Percentiles rank a stretch among this genome's conserved stretches.
Evolutionary conservation across 2,888 invertebrate species (phyloP).

Genomic region (Acrobasis suavella): DNA sequence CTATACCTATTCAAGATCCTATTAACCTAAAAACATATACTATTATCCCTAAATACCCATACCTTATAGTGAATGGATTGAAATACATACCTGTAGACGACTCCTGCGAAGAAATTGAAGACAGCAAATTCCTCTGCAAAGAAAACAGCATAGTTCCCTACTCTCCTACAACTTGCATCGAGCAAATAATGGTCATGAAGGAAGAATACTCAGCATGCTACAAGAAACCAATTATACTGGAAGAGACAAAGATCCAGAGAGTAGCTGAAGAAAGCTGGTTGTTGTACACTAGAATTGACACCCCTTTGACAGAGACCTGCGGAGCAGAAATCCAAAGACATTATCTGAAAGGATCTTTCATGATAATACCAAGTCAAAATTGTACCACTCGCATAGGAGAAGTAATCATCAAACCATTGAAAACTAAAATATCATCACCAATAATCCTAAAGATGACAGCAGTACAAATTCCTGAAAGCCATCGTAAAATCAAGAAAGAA

Average conservation of each 20-base stretch:
- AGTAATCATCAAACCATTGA: not conserved
- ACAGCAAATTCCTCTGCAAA: constrained; percentile 9
- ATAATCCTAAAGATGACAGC: not conserved
- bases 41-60: constrained; percentile 24
- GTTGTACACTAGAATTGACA: not conserved
- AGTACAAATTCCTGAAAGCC: constrained; percentile 9
- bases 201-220: constrained; percentile 1
- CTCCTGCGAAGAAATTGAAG: constrained; percentile 19
- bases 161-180: constrained; percentile 1
- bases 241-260: not conserved
- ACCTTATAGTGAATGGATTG: constrained; percentile 20
- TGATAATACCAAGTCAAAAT: not conserved
- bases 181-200: constrained; percentile 5
- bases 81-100: constrained; percentile 16
- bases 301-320: not conserved
- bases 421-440: not conserved
- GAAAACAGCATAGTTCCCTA: not conserved
- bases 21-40: too few relatives aligned
- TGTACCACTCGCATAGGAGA: not conserved
- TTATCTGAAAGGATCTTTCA: not conserved
- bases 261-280: constrained; percentile 1
- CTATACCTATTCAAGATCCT: constrained; percentile 23
- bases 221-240: constrained; percentile 4
- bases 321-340: constrained; percentile 1
- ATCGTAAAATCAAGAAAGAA: not conserved